Base-by-base conservation (phyloP, 2,888 invertebrate genomes). In the Agrypnus murinus region DNA sequence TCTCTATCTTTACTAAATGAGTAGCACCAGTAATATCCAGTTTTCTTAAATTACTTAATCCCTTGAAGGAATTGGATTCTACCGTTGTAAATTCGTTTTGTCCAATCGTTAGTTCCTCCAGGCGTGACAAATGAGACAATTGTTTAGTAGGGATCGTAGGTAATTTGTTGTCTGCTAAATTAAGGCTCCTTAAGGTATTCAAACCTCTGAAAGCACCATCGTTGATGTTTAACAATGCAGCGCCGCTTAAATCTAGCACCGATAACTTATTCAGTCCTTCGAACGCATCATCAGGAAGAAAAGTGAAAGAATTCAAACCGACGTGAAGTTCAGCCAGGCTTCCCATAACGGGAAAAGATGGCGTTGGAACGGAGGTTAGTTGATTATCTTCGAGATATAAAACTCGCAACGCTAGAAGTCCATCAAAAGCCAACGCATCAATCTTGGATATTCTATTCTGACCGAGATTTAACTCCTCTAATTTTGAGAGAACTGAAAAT, bases 301-400 rank as follows among this genome's bases (percentile, higher is more conserved):
- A 88, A 12, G 92, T 90, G 82, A 96, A 95, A 0, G 92, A 93
- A 82, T 96, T 96, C 73, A 94, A 89, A 9, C 95, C 95, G 43
- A 96, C 90, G 81, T 94, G 95, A 9, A 96, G 86, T 84, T 96
- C 96, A 2, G 95, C 95, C 68, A 96, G 87, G 77, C 92, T 92
- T 65, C 92, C 92, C 78, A 95, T 85, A 1, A 92, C 89, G 19
- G 91, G 88, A 79, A 95, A 91, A 0, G 93, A 90, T 14, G 89
- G 85, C 0, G 93, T 92, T 14, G 95, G 95, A 60, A 96, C 92
- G 1, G 90, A 88, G 76, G 90, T 92, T 72, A 96, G 84, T 71
- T 93, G 92, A 83, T 96, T 96, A 82, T 95, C 95, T 81, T 96
- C 95, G 73, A 96, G 86, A 83, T 94, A 94, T 10, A 96, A 86